A percentile compares a stretch with the other conserved stretches of the same genome.
Conservation (phyloP, 2,888 invertebrate genomes). For the Choreutis nemorana region DNA sequence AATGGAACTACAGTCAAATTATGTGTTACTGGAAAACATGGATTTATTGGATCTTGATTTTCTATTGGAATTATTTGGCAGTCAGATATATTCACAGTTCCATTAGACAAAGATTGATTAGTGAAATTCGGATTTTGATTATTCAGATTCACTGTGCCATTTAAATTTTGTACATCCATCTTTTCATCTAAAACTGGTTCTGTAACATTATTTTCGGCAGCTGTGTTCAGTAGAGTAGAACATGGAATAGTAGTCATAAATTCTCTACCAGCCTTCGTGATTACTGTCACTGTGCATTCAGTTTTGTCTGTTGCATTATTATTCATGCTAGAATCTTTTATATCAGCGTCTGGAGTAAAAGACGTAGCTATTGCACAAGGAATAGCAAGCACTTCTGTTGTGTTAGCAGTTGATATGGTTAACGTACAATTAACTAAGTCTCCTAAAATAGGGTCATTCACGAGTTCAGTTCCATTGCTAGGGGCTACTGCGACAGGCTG, state of each 20-base stretch:
- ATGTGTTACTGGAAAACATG: constrained; percentile 39
- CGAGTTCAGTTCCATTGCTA: constrained; percentile 30
- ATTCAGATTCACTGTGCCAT: no score
- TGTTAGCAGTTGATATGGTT: constrained; percentile 40
- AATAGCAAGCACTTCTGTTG: constrained; percentile 52
- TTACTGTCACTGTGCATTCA: constrained; percentile 50
- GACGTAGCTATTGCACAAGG: constrained; percentile 61
- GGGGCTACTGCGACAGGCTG: constrained; percentile 53
- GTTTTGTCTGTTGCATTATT: constrained; percentile 35
- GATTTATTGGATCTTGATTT: constrained; percentile 50
- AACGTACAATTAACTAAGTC: constrained; percentile 55
- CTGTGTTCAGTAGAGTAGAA: constrained; percentile 46
- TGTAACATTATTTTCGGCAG: constrained; percentile 58
- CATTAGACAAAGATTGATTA: no score
- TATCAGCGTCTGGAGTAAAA: constrained; percentile 50
- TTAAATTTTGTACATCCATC: no score
- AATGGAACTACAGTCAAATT: constrained; percentile 50
- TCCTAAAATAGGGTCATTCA: constrained; percentile 39
- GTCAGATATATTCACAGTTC: no score
- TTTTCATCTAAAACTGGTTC: no score
- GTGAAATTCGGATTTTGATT: no score
- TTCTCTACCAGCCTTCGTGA: constrained; percentile 45
- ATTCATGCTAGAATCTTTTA: constrained; percentile 30
- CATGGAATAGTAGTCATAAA: constrained; percentile 58
- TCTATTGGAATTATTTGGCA: no score